These are phyloP conservation scores for Anguilla marmorata DNA, from an alignment of 2,797 vertebrate genomes.

Conservation along the genomic window DNA sequence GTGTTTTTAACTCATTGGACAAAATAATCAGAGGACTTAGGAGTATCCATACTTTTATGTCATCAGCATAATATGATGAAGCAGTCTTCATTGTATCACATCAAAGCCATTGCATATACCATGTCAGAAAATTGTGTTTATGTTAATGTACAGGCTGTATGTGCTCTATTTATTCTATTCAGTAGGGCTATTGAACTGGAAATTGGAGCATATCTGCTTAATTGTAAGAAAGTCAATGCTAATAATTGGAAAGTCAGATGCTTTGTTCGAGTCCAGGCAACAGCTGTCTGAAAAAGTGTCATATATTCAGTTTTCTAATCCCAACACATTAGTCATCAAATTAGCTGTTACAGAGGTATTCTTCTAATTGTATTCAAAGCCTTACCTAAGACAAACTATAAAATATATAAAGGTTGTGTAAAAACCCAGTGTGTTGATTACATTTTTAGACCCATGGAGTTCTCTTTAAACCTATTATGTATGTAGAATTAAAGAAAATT, in stretches of 20 bases:
- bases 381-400: background rate
- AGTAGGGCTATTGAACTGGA: background rate
- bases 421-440: background rate
- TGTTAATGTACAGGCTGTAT: background rate
- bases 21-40: slow-evolving; percentile 69
- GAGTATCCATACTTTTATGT: slow-evolving; percentile 69
- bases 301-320: background rate
- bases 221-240: background rate
- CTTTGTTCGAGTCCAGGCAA: background rate
- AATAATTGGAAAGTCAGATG: background rate
- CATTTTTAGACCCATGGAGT: background rate
- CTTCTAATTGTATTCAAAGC: background rate
- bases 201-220: background rate
- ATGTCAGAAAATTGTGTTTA: slow-evolving; percentile 18
- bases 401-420: background rate
- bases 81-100: background rate
- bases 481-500: background rate
- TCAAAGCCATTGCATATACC: slow-evolving; percentile 8
- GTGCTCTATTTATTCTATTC: background rate
- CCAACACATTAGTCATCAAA: background rate
- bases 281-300: background rate
- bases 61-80: slow-evolving; percentile 16
- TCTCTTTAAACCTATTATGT: background rate
- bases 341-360: background rate
- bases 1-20: slow-evolving; percentile 66